A percentile compares a stretch with the other conserved stretches of the same genome.
These are phyloP conservation scores for Drosophila ogumai DNA, from an alignment of 1,140 invertebrate genomes.

Conservation along the genomic window DNA sequence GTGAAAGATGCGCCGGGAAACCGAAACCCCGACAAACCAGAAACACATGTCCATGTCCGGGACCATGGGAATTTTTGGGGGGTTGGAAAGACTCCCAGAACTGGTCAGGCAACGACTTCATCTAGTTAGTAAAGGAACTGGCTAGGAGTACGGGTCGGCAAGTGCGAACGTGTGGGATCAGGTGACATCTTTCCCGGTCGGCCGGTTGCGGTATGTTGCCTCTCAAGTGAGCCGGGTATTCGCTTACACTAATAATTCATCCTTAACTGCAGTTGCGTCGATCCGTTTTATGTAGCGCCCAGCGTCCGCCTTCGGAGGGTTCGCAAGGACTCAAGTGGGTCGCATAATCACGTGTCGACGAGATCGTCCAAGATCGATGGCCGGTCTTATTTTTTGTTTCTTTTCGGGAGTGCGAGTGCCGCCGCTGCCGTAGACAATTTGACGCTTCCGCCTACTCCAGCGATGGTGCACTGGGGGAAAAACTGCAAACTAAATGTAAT, in stretches of 20 bases:
- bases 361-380: slow-evolving; percentile 36
- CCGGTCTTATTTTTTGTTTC: slow-evolving; percentile 32
- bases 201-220: slow-evolving; percentile 72
- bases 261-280: slow-evolving; percentile 75
- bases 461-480: slow-evolving; percentile 3
- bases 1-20: slow-evolving; percentile 42
- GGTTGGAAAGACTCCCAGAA: background rate
- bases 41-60: slow-evolving; percentile 42
- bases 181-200: slow-evolving; percentile 51
- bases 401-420: slow-evolving; percentile 40
- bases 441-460: slow-evolving; percentile 72
- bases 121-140: slow-evolving; percentile 7
- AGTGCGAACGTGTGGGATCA: slow-evolving; percentile 74
- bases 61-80: slow-evolving; percentile 10
- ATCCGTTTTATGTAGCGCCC: slow-evolving; percentile 69
- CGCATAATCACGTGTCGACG: slow-evolving; percentile 64
- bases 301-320: slow-evolving; percentile 37
- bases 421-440: slow-evolving; percentile 76
- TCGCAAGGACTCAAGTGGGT: slow-evolving; percentile 58
- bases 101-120: slow-evolving; percentile 15
- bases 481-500: background rate
- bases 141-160: slow-evolving; percentile 7
- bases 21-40: slow-evolving; percentile 42
- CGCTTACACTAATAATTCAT: slow-evolving; percentile 79
- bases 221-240: slow-evolving; percentile 75